Conservation (phyloP, 2,888 invertebrate genomes). For the Nomada hirtipes region DNA sequence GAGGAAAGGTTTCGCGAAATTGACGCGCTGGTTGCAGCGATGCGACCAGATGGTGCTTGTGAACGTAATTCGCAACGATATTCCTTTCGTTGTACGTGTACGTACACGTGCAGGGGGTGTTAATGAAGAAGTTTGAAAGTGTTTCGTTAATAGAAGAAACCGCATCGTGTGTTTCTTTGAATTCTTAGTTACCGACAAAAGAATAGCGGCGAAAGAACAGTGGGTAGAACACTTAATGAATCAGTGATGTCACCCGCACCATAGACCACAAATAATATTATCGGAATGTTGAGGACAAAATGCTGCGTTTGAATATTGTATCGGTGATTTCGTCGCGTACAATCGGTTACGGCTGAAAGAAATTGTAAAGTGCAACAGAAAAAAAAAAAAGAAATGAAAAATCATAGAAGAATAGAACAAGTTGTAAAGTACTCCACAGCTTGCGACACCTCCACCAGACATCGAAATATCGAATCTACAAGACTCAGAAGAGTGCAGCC, state of each 20-base stretch:
- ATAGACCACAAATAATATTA: constrained; percentile 4
- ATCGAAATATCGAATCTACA: constrained; percentile 28
- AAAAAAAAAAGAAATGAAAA: constrained; percentile 8
- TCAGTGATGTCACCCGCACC: constrained; percentile 24
- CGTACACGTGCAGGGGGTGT: not conserved
- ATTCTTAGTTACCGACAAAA: constrained; percentile 12
- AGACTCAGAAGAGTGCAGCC: not conserved
- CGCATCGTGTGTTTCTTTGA: not conserved
- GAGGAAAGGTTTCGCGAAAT: constrained; percentile 9
- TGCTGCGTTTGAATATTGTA: not conserved
- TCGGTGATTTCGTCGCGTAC: not conserved
- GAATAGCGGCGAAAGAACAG: constrained; percentile 2
- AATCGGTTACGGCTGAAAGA: not conserved
- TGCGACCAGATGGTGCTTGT: constrained; percentile 7
- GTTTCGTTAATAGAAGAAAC: not conserved
- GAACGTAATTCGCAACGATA: constrained; percentile 2
- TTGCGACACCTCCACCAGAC: constrained; percentile 62
- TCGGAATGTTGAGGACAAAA: not conserved
- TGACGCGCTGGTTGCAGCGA: constrained; percentile 23
- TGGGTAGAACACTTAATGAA: constrained; percentile 8
- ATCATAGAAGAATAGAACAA: constrained; percentile 17
- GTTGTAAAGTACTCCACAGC: constrained; percentile 33
- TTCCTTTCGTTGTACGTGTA: not conserved
- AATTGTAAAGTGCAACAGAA: not conserved
- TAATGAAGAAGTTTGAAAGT: not conserved